These are phyloP conservation scores for Anolis sagrei DNA, from an alignment of 2,113 vertebrate species.

Conservation along the genomic window DNA sequence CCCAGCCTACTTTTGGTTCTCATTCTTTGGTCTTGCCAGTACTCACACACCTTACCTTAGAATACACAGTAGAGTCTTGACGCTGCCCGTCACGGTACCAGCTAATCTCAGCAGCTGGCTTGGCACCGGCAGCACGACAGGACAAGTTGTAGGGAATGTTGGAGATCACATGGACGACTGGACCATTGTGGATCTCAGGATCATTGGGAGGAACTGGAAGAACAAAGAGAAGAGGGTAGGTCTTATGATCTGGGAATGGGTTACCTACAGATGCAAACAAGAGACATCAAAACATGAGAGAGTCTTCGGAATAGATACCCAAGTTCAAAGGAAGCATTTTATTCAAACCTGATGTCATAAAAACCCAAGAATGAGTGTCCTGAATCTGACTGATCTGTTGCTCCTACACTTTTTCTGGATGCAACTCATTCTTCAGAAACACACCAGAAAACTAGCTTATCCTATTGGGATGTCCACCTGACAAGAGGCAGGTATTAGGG, in stretches of 20 bases:
- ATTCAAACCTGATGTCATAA: not conserved
- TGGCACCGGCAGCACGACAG: constrained; percentile 84
- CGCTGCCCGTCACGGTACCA: constrained; percentile 89
- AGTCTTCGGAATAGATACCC: no score
- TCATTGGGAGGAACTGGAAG: constrained; percentile 85
- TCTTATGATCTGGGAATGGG: not conserved
- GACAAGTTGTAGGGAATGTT: constrained; percentile 87
- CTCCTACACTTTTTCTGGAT: not conserved
- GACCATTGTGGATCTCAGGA: constrained; percentile 85
- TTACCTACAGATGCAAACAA: not conserved
- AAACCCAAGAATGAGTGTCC: not conserved
- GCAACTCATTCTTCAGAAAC: not conserved
- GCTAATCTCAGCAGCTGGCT: constrained; percentile 87
- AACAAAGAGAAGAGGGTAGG: not conserved
- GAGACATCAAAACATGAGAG: not conserved
- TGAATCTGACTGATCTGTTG: not conserved
- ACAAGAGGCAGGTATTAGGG: no score
- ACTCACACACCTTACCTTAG: constrained; percentile 76
- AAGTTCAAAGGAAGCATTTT: not conserved
- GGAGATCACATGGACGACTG: constrained; percentile 85
- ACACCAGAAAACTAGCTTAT: not conserved
- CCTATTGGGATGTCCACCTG: not conserved
- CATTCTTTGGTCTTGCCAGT: no score
- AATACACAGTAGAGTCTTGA: constrained; percentile 81
- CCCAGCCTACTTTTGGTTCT: no score